phyloP scores from a whole-genome alignment of 2,113 vertebrate genomes.

The Neolamprologus tretocephalus region DNA sequence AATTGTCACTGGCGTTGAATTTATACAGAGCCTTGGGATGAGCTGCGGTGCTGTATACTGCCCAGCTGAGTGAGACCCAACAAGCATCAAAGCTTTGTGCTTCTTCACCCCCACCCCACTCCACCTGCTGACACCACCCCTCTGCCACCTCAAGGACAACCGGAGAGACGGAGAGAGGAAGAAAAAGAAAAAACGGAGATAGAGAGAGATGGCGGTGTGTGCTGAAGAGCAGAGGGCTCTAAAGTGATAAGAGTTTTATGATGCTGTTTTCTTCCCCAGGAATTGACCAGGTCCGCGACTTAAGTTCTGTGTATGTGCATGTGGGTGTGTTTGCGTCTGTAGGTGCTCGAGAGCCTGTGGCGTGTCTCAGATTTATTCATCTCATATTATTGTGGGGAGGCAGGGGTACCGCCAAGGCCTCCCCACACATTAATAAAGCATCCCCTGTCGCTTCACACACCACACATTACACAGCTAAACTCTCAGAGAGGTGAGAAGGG shows the following conservation, averaged over 20 bases:
- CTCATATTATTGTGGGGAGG: conserved; percentile 45
- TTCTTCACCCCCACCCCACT: neutral
- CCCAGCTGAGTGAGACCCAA: conserved; percentile 59
- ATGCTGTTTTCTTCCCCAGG: conserved; percentile 48
- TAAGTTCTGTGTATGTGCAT: neutral
- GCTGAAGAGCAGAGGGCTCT: conserved; percentile 20
- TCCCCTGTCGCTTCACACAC: conserved; percentile 28
- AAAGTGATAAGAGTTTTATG: conserved; percentile 64
- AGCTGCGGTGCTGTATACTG: conserved; percentile 37
- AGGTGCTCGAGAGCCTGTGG: conserved; percentile 15
- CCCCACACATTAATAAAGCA: conserved; percentile 52
- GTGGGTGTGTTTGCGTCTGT: neutral
- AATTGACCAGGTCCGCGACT: conserved; percentile 40
- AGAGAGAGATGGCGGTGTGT: neutral
- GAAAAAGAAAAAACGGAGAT: neutral
- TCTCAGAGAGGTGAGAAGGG: neutral
- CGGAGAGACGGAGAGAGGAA: neutral
- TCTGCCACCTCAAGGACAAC: conserved; percentile 66
- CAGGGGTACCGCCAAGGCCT: conserved; percentile 42
- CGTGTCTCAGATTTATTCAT: conserved; percentile 55
- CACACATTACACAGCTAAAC: conserved; percentile 13
- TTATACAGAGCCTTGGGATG: conserved; percentile 63
- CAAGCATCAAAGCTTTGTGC: conserved; percentile 38
- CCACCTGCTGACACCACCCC: conserved; percentile 31
- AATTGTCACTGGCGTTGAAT: conserved; percentile 66